Evolutionary conservation across 2,888 invertebrate species (phyloP).

Genomic region (Synergus itoensis): DNA sequence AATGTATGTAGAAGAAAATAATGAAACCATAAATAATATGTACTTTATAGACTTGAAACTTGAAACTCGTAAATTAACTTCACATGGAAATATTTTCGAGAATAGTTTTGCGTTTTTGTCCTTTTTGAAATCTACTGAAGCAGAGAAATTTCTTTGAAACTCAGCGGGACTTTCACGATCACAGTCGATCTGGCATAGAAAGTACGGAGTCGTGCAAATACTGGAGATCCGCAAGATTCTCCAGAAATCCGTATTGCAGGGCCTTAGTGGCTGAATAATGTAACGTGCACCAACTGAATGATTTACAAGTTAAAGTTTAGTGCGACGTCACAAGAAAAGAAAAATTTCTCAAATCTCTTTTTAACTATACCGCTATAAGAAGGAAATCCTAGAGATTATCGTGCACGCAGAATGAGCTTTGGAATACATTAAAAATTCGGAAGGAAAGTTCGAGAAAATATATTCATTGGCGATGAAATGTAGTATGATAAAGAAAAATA

Average conservation of each 20-base stretch:
- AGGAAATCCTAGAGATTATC: too few relatives aligned
- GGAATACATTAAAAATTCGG: too few relatives aligned
- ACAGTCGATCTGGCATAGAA: slow-evolving; percentile 24
- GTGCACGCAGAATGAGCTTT: too few relatives aligned
- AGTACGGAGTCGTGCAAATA: slow-evolving; percentile 17
- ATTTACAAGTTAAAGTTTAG: slow-evolving; percentile 73
- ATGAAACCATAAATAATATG: background rate
- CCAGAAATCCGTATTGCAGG: slow-evolving; percentile 63
- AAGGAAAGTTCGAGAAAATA: too few relatives aligned
- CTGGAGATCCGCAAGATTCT: slow-evolving; percentile 14
- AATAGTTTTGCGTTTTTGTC: slow-evolving; percentile 14
- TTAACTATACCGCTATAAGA: background rate
- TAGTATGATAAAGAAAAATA: too few relatives aligned
- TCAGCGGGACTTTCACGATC: slow-evolving; percentile 30
- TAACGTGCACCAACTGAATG: slow-evolving; percentile 72
- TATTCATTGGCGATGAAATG: too few relatives aligned
- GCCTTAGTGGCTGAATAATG: slow-evolving; percentile 73
- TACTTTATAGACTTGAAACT: background rate
- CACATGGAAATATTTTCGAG: background rate
- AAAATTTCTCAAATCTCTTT: background rate
- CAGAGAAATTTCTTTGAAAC: slow-evolving; percentile 26
- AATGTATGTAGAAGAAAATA: background rate
- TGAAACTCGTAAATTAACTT: background rate
- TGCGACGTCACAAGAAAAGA: slow-evolving; percentile 57
- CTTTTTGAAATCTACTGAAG: background rate